A percentile compares a stretch with the other conserved stretches of the same genome.
These are phyloP conservation scores for Pandemis corylana DNA, from an alignment of 2,888 invertebrate genomes.

Conservation along the genomic window DNA sequence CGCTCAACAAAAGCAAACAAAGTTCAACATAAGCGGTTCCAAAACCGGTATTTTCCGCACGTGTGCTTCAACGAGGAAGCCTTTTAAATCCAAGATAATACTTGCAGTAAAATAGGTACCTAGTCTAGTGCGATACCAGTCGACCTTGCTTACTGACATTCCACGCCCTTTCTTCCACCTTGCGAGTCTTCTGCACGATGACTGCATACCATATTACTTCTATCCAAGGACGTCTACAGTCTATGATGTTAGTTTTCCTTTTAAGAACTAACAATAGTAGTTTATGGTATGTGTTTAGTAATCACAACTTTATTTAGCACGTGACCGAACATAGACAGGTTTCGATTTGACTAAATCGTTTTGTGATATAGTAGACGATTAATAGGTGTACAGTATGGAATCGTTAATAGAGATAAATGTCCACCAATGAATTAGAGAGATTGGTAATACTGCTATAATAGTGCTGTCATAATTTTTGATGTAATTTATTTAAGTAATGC, in stretches of 20 bases:
- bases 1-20: no score
- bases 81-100: conserved; percentile 17
- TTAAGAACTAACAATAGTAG: conserved; percentile 13
- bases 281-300: not conserved
- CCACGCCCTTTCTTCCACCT: conserved; percentile 43
- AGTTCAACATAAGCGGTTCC: not conserved
- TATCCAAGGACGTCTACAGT: conserved; percentile 17
- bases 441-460: no score
- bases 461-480: no score
- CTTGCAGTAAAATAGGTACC: conserved; percentile 18
- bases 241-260: conserved; percentile 29
- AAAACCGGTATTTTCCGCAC: not conserved
- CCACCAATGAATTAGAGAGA: no score
- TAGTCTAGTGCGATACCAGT: conserved; percentile 31
- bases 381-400: no score
- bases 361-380: no score
- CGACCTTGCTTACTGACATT: conserved; percentile 37
- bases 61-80: conserved; percentile 32
- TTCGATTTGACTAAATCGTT: no score
- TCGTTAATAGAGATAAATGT: no score
- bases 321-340: not conserved
- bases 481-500: no score
- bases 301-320: not conserved
- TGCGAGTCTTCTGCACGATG: conserved; percentile 23
- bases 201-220: conserved; percentile 20